These are phyloP conservation scores for Oceanodroma tethys DNA, from an alignment of 2,113 vertebrate species.

Conservation along the genomic window DNA sequence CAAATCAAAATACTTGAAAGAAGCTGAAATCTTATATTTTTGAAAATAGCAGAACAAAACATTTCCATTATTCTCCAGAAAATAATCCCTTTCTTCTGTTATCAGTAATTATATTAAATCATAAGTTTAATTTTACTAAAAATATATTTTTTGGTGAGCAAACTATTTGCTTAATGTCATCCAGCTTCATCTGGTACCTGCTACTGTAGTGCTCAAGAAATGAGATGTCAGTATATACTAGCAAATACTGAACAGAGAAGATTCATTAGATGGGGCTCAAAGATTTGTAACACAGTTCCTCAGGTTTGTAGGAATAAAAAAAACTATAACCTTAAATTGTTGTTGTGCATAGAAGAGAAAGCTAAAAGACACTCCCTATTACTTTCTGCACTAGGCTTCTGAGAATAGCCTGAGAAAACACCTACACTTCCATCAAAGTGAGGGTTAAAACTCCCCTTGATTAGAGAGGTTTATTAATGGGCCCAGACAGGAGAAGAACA, in stretches of 20 bases:
- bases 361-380: neutral
- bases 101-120: neutral
- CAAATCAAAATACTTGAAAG: neutral
- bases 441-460: neutral
- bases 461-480: neutral
- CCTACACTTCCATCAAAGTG: neutral
- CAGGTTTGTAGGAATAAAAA: neutral
- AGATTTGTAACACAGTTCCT: neutral
- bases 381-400: neutral
- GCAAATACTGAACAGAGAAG: neutral
- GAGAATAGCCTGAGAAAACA: neutral
- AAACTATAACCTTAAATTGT: neutral
- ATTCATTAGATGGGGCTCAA: neutral
- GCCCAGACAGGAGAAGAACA: neutral
- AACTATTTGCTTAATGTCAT: neutral
- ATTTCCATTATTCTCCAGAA: neutral
- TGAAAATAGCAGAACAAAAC: neutral
- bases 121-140: neutral
- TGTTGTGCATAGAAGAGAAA: neutral
- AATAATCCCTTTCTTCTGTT: neutral
- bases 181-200: neutral
- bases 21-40: neutral
- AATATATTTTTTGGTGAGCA: neutral
- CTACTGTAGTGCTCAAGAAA: neutral
- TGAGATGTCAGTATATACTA: neutral